Conservation (phyloP, 2,888 invertebrate species). For the Frankliniella fusca region DNA sequence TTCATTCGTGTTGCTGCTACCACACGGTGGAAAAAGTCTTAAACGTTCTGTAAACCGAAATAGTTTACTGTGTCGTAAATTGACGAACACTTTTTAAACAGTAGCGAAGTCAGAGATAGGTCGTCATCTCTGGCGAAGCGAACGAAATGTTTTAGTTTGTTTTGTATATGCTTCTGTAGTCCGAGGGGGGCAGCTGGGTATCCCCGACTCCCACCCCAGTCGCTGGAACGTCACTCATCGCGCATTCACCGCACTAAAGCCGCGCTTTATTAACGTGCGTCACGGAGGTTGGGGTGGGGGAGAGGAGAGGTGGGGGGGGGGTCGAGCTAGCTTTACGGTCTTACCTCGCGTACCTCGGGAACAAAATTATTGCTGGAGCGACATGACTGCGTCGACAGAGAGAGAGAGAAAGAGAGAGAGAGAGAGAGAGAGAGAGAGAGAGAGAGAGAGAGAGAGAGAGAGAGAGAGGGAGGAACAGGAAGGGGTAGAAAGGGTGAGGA, state of each 20-base stretch:
- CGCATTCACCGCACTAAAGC: conserved; percentile 22
- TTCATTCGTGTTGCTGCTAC: too few relatives aligned
- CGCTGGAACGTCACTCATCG: conserved; percentile 4
- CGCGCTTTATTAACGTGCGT: conserved; percentile 20
- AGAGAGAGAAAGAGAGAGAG: not conserved
- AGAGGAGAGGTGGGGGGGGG: not conserved
- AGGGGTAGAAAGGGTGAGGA: not conserved
- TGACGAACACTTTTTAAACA: too few relatives aligned
- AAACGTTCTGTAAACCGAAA: too few relatives aligned
- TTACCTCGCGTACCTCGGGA: conserved; percentile 18
- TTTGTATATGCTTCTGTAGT: too few relatives aligned
- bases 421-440: not conserved
- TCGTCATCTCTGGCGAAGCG: too few relatives aligned
- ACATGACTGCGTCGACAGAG: not conserved
- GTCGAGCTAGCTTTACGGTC: not conserved
- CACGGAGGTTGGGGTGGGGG: not conserved
- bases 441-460: not conserved
- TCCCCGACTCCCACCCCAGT: not conserved
- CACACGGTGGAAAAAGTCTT: too few relatives aligned
- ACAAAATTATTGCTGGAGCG: conserved; percentile 6
- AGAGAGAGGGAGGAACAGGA: not conserved
- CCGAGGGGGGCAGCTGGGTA: too few relatives aligned
- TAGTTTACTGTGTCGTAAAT: too few relatives aligned
- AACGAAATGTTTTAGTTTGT: too few relatives aligned
- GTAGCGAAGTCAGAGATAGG: too few relatives aligned